phyloP scores from a whole-genome alignment of 1,140 invertebrate genomes.

The Bombus impatiens region DNA sequence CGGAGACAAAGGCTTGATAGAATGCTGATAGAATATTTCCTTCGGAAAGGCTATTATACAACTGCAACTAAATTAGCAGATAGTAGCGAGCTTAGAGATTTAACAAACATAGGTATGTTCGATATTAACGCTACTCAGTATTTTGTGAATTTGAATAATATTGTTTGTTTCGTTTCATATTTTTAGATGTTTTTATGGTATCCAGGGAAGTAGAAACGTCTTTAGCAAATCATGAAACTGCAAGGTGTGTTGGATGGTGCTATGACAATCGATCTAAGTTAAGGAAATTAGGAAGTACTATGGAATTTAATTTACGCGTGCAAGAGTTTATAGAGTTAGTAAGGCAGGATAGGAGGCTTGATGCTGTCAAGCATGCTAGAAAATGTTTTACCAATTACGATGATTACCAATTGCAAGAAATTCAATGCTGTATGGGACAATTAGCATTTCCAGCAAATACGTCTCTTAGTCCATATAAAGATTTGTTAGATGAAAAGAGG shows the following conservation, averaged over 20 bases:
- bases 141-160: not conserved
- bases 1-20: conserved; percentile 94
- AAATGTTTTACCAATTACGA: conserved; percentile 95
- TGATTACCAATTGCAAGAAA: conserved; percentile 92
- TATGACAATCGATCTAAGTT: conserved; percentile 98
- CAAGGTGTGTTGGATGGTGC: conserved; percentile 97
- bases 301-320: conserved; percentile 96
- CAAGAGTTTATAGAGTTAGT: conserved; percentile 97
- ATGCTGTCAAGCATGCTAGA: conserved; percentile 96
- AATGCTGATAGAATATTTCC: conserved; percentile 97
- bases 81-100: conserved; percentile 90
- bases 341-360: conserved; percentile 91
- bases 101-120: conserved; percentile 93
- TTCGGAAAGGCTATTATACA: conserved; percentile 97
- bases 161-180: not conserved
- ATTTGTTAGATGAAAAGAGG: conserved; percentile 85
- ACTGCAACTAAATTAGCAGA: conserved; percentile 94
- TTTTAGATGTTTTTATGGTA: conserved; percentile 92
- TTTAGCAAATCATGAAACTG: conserved; percentile 90
- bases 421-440: conserved; percentile 97
- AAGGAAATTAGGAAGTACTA: conserved; percentile 93
- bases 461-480: conserved; percentile 87
- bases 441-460: conserved; percentile 94
- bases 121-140: not conserved
- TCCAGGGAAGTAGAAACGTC: conserved; percentile 94